Evolutionary conservation across 2,113 vertebrate species (phyloP), one percentile per base, ranked within the genome.

Genomic region (Petaurus breviceps): DNA sequence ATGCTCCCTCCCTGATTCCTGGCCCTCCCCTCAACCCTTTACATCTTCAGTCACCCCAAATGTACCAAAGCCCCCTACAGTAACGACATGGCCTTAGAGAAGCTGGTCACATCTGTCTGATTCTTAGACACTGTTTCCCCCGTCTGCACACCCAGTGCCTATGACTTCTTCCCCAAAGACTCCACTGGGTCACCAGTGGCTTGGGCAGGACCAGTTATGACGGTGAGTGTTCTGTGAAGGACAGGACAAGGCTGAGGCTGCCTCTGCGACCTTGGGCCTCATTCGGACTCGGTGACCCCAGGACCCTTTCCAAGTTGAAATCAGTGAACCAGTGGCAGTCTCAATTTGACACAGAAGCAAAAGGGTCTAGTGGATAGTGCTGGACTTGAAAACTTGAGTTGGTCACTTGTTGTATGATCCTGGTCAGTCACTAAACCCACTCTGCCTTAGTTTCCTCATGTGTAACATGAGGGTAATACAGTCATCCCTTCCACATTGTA

Each of bases 171-270:
- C 97, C 47, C 97, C 1, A 98, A 97, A 51, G 98, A 98, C 96
- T 94, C 98, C 97, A 97, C 0, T 92, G 99, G 99, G 97, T 99
- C 96, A 99, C 98, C 93, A 97, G 96, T 1, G 99, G 99, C 95
- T 99, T 99, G 98, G 99, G 99, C 8, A 98, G 99, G 98, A 99
- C 98, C 92, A 97, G 94, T 37, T 50, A 98, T 97, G 98, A 98
- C 0, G 98, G 98, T 98, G 47, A 49, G 47, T 25, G n/a, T 90
- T 16, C 77, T 19, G 4, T 49, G 47, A 49, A 49, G 47, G 47
- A 49, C 47, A 19, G 31, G 31, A 37, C 61, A 16, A 49, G 46
- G 43, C 46, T 0, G 19, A 1, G 43, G 43, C 46, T 28, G 49
- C 11, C 46, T 90, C 89, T 28, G 43, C 25, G 89, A 24, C 46